A percentile compares a stretch with the other conserved stretches of the same genome.
These are phyloP conservation scores for Anneissia japonica DNA, from an alignment of 35 echinoderm and acorn worm genomes.

Conservation along the genomic window DNA sequence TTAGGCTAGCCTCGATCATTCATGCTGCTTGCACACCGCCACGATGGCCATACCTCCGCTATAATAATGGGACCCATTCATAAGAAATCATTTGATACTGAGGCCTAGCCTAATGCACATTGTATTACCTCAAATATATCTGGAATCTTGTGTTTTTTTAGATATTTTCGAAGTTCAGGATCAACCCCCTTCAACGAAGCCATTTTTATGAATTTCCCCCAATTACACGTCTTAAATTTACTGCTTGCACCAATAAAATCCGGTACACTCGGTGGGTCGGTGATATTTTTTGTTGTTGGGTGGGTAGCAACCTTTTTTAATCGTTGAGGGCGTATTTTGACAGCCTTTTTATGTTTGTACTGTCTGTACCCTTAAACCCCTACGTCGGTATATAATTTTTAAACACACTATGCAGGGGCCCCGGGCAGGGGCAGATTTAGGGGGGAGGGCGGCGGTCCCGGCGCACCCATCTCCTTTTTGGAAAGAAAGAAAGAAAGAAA, in stretches of 20 bases:
- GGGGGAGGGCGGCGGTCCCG: no score
- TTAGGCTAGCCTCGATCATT: background rate
- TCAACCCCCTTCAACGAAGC: slow-evolving; percentile 79
- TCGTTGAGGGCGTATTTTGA: background rate
- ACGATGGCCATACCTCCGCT: no score
- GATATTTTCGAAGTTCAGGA: slow-evolving; percentile 82
- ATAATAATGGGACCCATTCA: background rate
- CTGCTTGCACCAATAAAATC: background rate
- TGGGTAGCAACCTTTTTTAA: background rate
- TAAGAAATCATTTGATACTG: background rate
- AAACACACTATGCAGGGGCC: no score
- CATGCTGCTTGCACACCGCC: background rate
- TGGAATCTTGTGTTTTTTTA: slow-evolving; percentile 73
- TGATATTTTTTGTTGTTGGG: background rate
- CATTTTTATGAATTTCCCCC: slow-evolving; percentile 29
- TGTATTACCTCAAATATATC: slow-evolving; percentile 90
- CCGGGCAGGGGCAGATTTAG: no score
- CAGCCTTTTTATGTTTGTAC: background rate
- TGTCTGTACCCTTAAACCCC: no score
- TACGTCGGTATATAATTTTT: no score
- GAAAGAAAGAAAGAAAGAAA: no score
- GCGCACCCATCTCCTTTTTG: no score
- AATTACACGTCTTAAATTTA: background rate
- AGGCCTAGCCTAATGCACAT: background rate
- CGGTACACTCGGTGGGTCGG: background rate